Evolutionary conservation across 2,888 invertebrate species (phyloP), one percentile per base, ranked within the genome.

Genomic region (Eilema depressum): DNA sequence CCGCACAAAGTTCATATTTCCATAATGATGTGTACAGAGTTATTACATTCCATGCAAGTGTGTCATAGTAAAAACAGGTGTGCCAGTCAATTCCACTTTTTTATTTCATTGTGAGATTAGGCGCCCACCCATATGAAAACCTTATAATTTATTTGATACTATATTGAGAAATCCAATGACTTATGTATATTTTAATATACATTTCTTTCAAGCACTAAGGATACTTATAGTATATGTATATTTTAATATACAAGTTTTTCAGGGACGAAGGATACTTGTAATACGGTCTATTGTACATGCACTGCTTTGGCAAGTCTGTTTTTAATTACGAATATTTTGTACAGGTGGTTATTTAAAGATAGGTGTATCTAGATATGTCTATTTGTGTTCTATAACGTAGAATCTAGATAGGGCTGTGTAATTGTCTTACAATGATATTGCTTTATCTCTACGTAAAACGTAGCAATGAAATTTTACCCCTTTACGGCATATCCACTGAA

Each of bases 1-100:
- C n/a, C 11, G 0, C 0, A 0, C 70, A 79, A 61, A 75, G 79
- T 77, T 71, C 1, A 66, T 61, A 70, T 67, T 82, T 12, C 12
- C 0, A 11, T 68, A n/a, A 0, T 3, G 0, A 0, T 20, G 2
- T 10, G 0, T 8, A 0, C 10, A 0, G 53, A 73, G 73, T 68
- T 79, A 66, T 63, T 70, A 65, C 0, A 60, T 68, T 67, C 7
- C 26, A 53, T n/a, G 63, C 66, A n/a, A 28, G 56, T 71, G 17
- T 63, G 62, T 33, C 61, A 69, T 67, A 79, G 81, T 75, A 75
- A 72, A 83, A 86, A 87, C 89, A 89, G 88, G 88, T 91, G 90
- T 83, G 80, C 78, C 74, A 83, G 83, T 79, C 81, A 83, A 88
- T 88, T 88, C 85, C 80, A 84, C 79, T 88, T 89, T 89, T 86